Evolutionary conservation across 2,888 invertebrate genomes (phyloP), one percentile per base, ranked within the genome.

Genomic region (Rugalucina vietnamica): DNA sequence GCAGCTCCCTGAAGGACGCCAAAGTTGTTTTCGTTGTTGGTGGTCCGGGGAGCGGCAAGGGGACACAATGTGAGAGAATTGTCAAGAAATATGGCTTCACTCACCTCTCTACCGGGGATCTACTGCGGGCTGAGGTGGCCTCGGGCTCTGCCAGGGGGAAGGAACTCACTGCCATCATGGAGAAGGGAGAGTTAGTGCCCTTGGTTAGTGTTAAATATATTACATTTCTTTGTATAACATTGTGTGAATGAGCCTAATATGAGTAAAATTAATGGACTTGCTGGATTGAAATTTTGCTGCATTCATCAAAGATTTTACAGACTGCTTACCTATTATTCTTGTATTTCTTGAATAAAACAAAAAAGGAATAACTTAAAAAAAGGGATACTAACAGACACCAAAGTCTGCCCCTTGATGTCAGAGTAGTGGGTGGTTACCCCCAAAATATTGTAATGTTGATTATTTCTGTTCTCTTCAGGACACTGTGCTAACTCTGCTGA

Each of bases 1-100:
- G 72, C 79, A 57, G 82, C 77, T 83, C 79, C 24, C 65, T 91
- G 60, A 90, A 91, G 74, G 86, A 91, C 78, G 84, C 89, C 77
- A 92, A 91, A 72, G 90, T 93, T 24, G 81, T 93, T 4, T 93
- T 93, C 87, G 91, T 93, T 54, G 86, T 92, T 27, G 93, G 93
- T 92, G 99, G 99, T 0, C 99, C 99, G 0, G 99, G 99, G 1
- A 98, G 98, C 57, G 98, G 99, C 86, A 99, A 99, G 95, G 99
- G 99, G 60, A 99, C 99, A 5, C 98, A 99, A 95, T 99, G 99
- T 96, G 98, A 97, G 90, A 97, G 96, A 94, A 98, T 99, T 93
- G 98, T 98, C 24, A 97, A 96, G 85, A 97, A 98, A 95, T 99
- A 98, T 95, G 98, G 98, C 29, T 98, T 98, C 96, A 97, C 97